Conservation (phyloP, 2,797 vertebrate species). For the Pseudomugil gertrudae region DNA sequence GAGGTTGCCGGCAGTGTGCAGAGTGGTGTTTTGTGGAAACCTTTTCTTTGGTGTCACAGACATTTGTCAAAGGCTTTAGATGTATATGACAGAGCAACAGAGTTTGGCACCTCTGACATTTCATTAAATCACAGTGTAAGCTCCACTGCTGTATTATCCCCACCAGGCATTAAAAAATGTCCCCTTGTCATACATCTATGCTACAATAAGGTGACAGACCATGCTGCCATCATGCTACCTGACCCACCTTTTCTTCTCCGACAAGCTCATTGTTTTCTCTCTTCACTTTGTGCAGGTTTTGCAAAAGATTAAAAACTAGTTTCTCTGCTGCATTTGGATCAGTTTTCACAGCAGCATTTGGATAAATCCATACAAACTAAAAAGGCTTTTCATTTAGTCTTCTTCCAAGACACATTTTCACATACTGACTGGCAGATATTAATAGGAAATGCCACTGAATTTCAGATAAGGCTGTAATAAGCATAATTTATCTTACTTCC, state of each 20-base stretch:
- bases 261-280: slow-evolving; percentile 47
- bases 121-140: slow-evolving; percentile 67
- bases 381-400: slow-evolving; percentile 6
- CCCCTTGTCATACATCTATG: slow-evolving; percentile 57
- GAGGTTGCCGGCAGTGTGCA: slow-evolving; percentile 47
- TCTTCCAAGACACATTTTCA: neutral
- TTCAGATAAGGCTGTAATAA: slow-evolving; percentile 20
- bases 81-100: slow-evolving; percentile 57
- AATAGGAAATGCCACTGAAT: slow-evolving; percentile 19
- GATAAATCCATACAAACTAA: slow-evolving; percentile 5
- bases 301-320: slow-evolving; percentile 9
- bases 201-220: slow-evolving; percentile 65
- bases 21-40: slow-evolving; percentile 66
- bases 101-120: slow-evolving; percentile 74
- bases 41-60: slow-evolving; percentile 65
- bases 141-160: slow-evolving; percentile 48
- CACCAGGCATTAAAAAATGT: slow-evolving; percentile 62
- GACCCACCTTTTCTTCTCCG: slow-evolving; percentile 49
- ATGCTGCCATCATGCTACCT: slow-evolving; percentile 60
- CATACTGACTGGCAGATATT: slow-evolving; percentile 2
- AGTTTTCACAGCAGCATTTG: neutral
- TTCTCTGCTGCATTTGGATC: neutral
- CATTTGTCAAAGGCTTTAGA: slow-evolving; percentile 69
- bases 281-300: slow-evolving; percentile 9
- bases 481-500: slow-evolving; percentile 85